These are phyloP conservation scores for Xestobium rufovillosum DNA, from an alignment of 2,888 invertebrate species.

Conservation along the genomic window DNA sequence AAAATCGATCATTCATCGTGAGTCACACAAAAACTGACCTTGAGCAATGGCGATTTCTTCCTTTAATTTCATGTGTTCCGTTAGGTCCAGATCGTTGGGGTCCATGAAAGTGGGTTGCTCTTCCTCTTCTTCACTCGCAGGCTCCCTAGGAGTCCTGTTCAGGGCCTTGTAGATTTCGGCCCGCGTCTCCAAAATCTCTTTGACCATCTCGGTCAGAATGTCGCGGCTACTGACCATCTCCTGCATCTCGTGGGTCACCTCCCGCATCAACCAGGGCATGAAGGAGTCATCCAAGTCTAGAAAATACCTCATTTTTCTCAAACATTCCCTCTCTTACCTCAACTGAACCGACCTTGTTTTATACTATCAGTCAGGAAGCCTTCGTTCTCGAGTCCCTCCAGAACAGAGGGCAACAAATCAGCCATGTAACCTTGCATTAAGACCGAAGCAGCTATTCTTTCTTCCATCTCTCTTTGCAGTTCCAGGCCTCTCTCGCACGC, in stretches of 20 bases:
- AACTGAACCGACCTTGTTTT: constrained; percentile 49
- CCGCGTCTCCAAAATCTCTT: constrained; percentile 69
- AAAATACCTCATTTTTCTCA: constrained; percentile 31
- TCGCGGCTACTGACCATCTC: constrained; percentile 74
- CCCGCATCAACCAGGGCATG: constrained; percentile 80
- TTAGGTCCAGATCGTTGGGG: constrained; percentile 32
- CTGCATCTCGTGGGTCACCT: constrained; percentile 74
- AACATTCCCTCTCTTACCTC: too few relatives aligned
- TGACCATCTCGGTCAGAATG: constrained; percentile 71
- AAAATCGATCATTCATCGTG: too few relatives aligned
- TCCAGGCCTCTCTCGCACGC: constrained; percentile 54
- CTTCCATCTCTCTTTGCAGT: constrained; percentile 67
- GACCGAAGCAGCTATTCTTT: constrained; percentile 67
- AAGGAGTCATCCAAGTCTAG: constrained; percentile 71
- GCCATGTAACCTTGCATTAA: constrained; percentile 82
- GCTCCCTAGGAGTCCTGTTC: constrained; percentile 35
- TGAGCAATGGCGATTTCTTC: constrained; percentile 30
- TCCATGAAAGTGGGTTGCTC: constrained; percentile 32
- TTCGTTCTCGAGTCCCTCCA: constrained; percentile 71
- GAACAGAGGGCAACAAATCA: constrained; percentile 75
- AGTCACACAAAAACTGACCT: too few relatives aligned
- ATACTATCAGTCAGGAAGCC: constrained; percentile 60
- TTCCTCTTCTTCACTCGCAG: constrained; percentile 31
- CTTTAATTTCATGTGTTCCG: constrained; percentile 35
- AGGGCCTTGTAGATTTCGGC: constrained; percentile 53